These are phyloP conservation scores for Campoletis raptor DNA, from an alignment of 2,888 invertebrate genomes.

Conservation along the genomic window DNA sequence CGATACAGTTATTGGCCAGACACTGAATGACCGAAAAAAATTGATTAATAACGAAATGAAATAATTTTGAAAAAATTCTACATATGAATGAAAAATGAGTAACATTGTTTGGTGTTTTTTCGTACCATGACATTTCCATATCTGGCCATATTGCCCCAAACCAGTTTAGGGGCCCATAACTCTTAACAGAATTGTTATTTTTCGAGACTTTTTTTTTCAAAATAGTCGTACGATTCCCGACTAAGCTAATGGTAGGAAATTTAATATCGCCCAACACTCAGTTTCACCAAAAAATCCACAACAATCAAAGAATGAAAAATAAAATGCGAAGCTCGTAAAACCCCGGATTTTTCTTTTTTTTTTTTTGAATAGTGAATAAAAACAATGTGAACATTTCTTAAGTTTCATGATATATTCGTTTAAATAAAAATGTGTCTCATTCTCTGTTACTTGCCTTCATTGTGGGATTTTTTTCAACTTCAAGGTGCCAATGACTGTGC, in stretches of 20 bases:
- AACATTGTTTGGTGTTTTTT: neutral
- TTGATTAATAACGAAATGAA: neutral
- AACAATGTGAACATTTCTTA: neutral
- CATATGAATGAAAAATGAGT: neutral
- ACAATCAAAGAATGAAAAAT: no score
- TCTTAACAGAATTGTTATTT: neutral
- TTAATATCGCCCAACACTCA: neutral
- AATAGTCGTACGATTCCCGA: neutral
- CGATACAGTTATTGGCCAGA: slow-evolving; percentile 11
- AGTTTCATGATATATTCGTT: neutral
- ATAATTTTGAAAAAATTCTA: neutral
- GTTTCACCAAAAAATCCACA: neutral
- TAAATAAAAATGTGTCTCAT: neutral
- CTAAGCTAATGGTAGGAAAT: neutral
- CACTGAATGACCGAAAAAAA: neutral
- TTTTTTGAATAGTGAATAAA: neutral
- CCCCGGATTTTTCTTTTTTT: no score
- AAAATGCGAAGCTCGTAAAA: no score
- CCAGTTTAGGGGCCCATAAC: neutral
- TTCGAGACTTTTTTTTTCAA: neutral
- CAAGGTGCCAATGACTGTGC: slow-evolving; percentile 18
- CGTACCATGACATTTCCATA: neutral
- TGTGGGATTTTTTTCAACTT: neutral
- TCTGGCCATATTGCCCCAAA: neutral
- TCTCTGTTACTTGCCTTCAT: neutral